Base-by-base conservation (phyloP, 2,113 vertebrate genomes). In the Phycodurus eques region DNA sequence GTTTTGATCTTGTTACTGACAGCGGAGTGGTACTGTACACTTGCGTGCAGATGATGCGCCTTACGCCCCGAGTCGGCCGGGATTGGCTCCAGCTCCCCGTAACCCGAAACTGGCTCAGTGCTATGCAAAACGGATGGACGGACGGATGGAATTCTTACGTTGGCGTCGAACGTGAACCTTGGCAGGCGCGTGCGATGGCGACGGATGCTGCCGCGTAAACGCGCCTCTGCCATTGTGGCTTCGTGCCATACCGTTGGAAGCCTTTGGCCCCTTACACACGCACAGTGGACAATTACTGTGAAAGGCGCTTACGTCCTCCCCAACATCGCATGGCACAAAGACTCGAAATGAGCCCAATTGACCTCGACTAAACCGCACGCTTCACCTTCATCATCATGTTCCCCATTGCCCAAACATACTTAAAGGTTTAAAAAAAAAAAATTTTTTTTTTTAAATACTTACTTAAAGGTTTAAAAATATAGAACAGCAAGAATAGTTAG, bases 171-270 rank as follows among this genome's bases (percentile, higher is more conserved):
- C 80, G 83, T 82, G 73, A 57, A 5, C 46, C 71, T 80, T 89
- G 88, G 86, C 87, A 89, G 81, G 73, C 67, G 64, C 81, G 59
- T 67, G 79, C 2, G 61, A 78, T 72, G 90, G 85, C 70, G 79
- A 86, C 90, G 90, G 87, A 88, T 90, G 89, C 89, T 84, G 61
- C 83, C 80, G 72, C 80, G 80, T 61, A 83, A 83, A 79, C 74
- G 74, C 8, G 15, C 72, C 62, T 66, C 62, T 75, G 83, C 82
- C 78, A 65, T 87, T 88, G 83, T 83, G 65, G 46, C 44, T 3
- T 3, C 1, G 1, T 64, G 62, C 62, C 35, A 64, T n/a, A 13
- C 19, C 22, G 11, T 19, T 53, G 10, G 47, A 31, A 68, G 67
- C 22, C 65, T 27, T 46, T 65, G 22, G 4, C 43, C 46, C 49